Conservation (phyloP, 2,888 invertebrate genomes). For the Pteria penguin region DNA sequence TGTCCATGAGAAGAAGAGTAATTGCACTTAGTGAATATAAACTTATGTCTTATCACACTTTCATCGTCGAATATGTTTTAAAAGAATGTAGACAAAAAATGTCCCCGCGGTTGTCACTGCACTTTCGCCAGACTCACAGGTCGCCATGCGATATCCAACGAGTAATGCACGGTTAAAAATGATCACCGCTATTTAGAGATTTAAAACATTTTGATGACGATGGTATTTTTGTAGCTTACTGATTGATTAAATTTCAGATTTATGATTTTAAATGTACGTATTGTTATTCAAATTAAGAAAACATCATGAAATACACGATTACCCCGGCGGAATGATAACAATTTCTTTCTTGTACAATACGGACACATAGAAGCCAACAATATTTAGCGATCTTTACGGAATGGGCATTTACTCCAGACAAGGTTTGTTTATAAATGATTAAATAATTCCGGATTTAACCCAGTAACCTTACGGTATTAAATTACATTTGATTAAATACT, state of each 20-base stretch:
- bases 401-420: not conserved
- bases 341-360: not conserved
- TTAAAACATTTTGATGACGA: not conserved
- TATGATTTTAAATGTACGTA: conserved; percentile 15
- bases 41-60: too few relatives aligned
- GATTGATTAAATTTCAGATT: conserved; percentile 2
- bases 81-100: not conserved
- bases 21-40: too few relatives aligned
- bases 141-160: not conserved
- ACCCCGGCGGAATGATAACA: not conserved
- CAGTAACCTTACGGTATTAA: conserved; percentile 20
- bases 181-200: not conserved
- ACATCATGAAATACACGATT: not conserved
- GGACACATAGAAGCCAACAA: not conserved
- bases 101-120: not conserved
- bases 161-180: not conserved
- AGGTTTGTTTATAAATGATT: conserved; percentile 8
- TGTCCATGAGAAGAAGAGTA: too few relatives aligned
- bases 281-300: conserved; percentile 30
- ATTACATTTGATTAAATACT: conserved; percentile 16
- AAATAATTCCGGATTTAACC: conserved; percentile 12
- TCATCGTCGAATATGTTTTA: too few relatives aligned
- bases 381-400: not conserved
- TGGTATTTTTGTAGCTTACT: not conserved
- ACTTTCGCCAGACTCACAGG: not conserved